Evolutionary conservation across 2,797 vertebrate genomes (phyloP), one percentile per base, ranked within the genome.

Genomic region (Peromyscus aztecus): DNA sequence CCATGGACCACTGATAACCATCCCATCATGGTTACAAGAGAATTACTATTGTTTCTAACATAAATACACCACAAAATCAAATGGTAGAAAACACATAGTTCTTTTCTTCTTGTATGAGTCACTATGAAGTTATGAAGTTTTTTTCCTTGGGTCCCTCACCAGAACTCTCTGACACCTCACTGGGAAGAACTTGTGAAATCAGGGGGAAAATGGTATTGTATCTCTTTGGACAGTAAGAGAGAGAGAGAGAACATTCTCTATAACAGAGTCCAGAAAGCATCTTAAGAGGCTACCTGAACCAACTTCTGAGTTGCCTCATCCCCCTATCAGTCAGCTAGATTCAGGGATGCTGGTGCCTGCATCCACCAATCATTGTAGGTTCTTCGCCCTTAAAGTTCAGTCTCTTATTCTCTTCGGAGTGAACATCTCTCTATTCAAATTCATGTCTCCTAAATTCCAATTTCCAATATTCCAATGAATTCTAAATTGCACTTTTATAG

Each of bases 71-170:
- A 34, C 13, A 19, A 49, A 85, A 84, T 57, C 65, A 37, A 91
- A 12, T 73, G 11, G 24, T 34, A 88, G 61, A 81, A 91, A 63
- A 92, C 43, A 69, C 40, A 85, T 12, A 37, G 19, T 69, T 1
- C 6, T 0, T 76, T 94, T 46, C 16, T 46, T 80, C 27, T 16
- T 49, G 7, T 31, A 2, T 83, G 24, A 89, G n/a, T 93, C 31
- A 94, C 52, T 92, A 84, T 10, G 57, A 87, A 97, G 90, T 88
- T 6, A 92, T 14, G 78, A 88, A 78, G 5, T 61, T 40, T 34
- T 87, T 87, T 83, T 71, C 9, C 16, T 43, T 4, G 23, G 82
- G 31, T 24, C 46, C 21, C 9, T 16, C 17, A 71, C 29, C 13
- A 84, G 27, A 90, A 6, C 16, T 96, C 37, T 94, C 40, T 71